Percentiles rank a stretch among this genome's conserved stretches.
Conservation (phyloP, 2,888 invertebrate genomes). For the Criorhina ranunculi region DNA sequence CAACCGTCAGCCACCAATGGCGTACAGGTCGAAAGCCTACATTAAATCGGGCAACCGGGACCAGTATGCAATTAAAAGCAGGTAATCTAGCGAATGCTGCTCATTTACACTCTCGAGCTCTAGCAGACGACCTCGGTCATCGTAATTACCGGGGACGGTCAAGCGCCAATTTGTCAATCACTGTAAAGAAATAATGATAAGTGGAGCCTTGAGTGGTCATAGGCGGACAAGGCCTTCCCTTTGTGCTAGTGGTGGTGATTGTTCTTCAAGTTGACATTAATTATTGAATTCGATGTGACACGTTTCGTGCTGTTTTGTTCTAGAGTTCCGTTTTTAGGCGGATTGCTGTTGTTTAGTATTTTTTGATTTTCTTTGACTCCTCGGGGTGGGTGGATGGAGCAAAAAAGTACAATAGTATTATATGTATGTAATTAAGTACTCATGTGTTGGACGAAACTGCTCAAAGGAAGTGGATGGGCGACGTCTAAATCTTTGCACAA, state of each 20-base stretch:
- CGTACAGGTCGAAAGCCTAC: background rate
- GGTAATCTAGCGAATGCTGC: slow-evolving; percentile 54
- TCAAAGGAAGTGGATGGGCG: slow-evolving; percentile 8
- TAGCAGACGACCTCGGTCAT: slow-evolving; percentile 27
- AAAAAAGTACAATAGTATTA: slow-evolving; percentile 24
- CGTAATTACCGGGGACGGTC: slow-evolving; percentile 67
- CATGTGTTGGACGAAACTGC: background rate
- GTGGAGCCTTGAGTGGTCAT: slow-evolving; percentile 44
- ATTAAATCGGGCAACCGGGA: slow-evolving; percentile 46
- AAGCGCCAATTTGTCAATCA: slow-evolving; percentile 81
- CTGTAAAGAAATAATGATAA: slow-evolving; percentile 73
- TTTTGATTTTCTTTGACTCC: background rate
- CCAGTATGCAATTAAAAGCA: slow-evolving; percentile 62
- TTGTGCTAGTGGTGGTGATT: slow-evolving; percentile 12
- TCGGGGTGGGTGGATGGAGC: background rate
- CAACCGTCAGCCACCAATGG: background rate
- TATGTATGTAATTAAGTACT: slow-evolving; percentile 27
- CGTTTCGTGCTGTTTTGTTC: slow-evolving; percentile 50
- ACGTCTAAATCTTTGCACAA: no score
- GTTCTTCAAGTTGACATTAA: slow-evolving; percentile 68
- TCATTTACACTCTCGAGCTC: slow-evolving; percentile 55
- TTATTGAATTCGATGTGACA: slow-evolving; percentile 64
- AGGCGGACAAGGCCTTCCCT: slow-evolving; percentile 12
- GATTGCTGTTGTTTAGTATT: slow-evolving; percentile 30
- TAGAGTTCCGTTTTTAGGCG: slow-evolving; percentile 12